Base-by-base conservation (phyloP, 2,888 invertebrate genomes). In the Diloba caeruleocephala region DNA sequence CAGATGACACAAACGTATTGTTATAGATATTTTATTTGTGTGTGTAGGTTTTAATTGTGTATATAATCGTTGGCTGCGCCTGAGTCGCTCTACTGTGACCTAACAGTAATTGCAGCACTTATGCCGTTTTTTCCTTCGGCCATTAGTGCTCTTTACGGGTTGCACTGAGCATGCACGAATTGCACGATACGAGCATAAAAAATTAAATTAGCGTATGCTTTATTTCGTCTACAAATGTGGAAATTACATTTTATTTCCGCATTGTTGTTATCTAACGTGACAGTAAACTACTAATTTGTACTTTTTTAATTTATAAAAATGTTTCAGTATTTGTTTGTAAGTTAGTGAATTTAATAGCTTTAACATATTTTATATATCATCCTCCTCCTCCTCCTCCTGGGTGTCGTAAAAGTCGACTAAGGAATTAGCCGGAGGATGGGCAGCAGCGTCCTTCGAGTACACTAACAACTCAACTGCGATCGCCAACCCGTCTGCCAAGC, bases 71-170 rank as follows among this genome's bases (percentile, higher is more conserved):
- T 58, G 61, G 62, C 67, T 73, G 74, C 71, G 71, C 73, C 45
- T 64, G 68, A 81, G 71, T 79, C 79, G 78, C 65, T 83, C 76
- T 82, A 79, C 78, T 85, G 86, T 86, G 81, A 85, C 82, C 76
- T 80, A 78, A 74, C 78, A 71, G 82, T 84, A 84, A 84, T 85
- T 80, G 77, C 71, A 62, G 57, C 72, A 77, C 67, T 84, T 82
- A n/a, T 66, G 74, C 74, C 70, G 75, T 74, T 81, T 86, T 86
- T 87, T 82, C 72, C 72, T 63, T 60, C 59, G 57, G 51, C 80
- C 78, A 87, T 84, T 86, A 87, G 77, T 73, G 71, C 63, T 85
- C 63, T 85, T 87, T 85, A 85, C 76, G 78, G 79, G 79, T 76
- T 78, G 74, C 78, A 77, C 56, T 76, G 72, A 76, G 67, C 80